A percentile compares a stretch with the other conserved stretches of the same genome.
phyloP scores from a whole-genome alignment of 1,140 invertebrate genomes.

The Formica selysi region DNA sequence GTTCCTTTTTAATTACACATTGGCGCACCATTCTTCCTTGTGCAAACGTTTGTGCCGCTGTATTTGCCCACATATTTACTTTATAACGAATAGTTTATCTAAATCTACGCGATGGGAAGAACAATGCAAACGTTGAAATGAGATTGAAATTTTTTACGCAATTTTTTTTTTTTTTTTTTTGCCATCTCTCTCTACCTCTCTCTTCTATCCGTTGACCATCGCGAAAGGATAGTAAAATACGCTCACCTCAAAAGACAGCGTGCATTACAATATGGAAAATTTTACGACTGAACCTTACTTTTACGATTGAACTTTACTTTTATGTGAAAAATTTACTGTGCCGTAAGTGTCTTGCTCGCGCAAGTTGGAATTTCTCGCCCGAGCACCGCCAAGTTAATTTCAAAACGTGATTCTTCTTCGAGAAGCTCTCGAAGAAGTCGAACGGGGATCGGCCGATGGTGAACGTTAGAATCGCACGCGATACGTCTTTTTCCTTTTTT shows the following conservation, averaged over 20 bases:
- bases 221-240: not conserved
- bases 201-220: not conserved
- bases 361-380: constrained; percentile 30
- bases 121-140: constrained; percentile 40
- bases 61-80: constrained; percentile 48
- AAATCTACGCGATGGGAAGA: constrained; percentile 13
- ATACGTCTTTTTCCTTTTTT: constrained; percentile 36
- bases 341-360: constrained; percentile 19
- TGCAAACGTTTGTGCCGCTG: constrained; percentile 35
- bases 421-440: not conserved
- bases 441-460: not conserved
- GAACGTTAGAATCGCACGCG: constrained; percentile 61
- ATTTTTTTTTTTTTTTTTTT: constrained; percentile 10
- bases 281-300: constrained; percentile 26
- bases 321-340: constrained; percentile 31
- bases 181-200: not conserved
- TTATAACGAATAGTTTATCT: constrained; percentile 35
- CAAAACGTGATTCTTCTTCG: constrained; percentile 38
- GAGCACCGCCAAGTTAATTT: not conserved
- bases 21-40: constrained; percentile 37
- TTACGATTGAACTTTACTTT: constrained; percentile 55
- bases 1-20: constrained; percentile 58
- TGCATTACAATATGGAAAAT: constrained; percentile 42
- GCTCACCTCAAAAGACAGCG: constrained; percentile 40
- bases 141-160: constrained; percentile 60